A percentile compares a stretch with the other conserved stretches of the same genome.
Evolutionary conservation across 2,797 vertebrate genomes (phyloP).

Genomic region (Anabacerthia variegaticeps): DNA sequence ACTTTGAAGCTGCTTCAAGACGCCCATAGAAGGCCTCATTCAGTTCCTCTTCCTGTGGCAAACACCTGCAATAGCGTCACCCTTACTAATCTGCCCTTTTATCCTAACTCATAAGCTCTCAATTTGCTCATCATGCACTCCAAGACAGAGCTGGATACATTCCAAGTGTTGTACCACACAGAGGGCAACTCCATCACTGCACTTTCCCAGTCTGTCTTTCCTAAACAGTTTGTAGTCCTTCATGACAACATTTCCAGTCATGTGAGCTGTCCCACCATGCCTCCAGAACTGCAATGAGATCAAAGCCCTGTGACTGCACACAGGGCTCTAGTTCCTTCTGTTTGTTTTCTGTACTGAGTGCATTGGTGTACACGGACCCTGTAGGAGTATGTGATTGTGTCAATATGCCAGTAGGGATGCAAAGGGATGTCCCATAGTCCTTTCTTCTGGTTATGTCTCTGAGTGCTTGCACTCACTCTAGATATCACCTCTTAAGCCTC

Average conservation of each 20-base stretch:
- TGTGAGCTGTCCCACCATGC: background rate
- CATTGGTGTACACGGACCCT: accelerated
- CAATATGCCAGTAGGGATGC: background rate
- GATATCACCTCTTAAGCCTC: background rate
- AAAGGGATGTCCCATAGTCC: background rate
- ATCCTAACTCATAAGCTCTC: background rate
- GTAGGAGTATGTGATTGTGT: background rate
- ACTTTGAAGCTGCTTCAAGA: background rate
- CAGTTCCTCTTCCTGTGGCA: background rate
- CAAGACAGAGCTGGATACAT: background rate
- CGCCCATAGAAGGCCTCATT: accelerated
- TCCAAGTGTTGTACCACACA: background rate
- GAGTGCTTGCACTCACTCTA: accelerated
- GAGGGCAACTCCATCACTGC: background rate
- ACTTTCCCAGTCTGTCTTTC: background rate
- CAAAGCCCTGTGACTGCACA: background rate
- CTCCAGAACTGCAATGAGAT: background rate
- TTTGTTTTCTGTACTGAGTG: background rate
- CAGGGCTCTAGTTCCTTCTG: background rate
- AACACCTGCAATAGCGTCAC: background rate
- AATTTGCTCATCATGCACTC: background rate
- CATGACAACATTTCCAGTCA: background rate
- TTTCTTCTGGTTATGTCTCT: background rate
- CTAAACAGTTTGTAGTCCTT: background rate
- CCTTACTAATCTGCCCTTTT: background rate